phyloP scores from a whole-genome alignment of 2,888 invertebrate species.

The Uropetala carovei region DNA sequence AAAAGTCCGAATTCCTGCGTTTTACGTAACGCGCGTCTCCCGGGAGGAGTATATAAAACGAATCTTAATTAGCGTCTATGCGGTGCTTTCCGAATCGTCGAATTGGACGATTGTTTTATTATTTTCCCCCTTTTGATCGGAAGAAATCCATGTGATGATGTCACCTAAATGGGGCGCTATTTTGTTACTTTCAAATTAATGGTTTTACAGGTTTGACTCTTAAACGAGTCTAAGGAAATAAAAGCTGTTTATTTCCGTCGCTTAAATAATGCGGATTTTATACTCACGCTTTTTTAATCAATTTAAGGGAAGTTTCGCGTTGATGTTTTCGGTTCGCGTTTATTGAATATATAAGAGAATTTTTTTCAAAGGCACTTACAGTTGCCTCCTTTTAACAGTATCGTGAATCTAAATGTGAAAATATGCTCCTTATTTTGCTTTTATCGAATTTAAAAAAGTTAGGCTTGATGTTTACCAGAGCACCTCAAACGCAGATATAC shows the following conservation, averaged over 20 bases:
- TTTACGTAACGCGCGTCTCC: neutral
- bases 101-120: neutral
- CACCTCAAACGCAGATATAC: no score
- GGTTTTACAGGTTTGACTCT: no score
- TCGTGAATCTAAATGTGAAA: no score
- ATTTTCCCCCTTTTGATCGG: neutral
- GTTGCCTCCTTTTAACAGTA: no score
- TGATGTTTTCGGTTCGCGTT: no score
- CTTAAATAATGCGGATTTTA: neutral
- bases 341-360: no score
- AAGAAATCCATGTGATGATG: neutral
- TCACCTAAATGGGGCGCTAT: neutral
- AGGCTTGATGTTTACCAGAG: no score
- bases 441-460: no score
- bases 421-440: no score
- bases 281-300: neutral
- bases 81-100: neutral
- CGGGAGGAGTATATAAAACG: neutral
- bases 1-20: constrained; percentile 23
- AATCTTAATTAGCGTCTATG: constrained; percentile 1
- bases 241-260: neutral
- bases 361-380: no score
- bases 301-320: no score
- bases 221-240: no score
- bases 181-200: neutral